Conservation (phyloP, 1,140 invertebrate genomes). For the Eulimnadia texana region DNA sequence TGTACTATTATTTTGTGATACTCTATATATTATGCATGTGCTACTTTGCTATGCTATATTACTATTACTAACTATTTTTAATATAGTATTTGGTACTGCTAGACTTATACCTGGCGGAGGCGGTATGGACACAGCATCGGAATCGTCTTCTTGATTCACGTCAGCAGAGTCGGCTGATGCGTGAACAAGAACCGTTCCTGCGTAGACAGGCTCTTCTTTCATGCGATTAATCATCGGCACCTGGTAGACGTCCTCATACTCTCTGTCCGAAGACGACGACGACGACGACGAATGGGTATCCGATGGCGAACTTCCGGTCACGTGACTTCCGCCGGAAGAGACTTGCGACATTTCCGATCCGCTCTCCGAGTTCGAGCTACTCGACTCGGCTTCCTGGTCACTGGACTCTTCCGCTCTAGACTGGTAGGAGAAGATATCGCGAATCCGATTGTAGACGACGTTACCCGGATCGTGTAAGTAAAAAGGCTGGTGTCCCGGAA, state of each 20-base stretch:
- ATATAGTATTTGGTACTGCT: slow-evolving; percentile 14
- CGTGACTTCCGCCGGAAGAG: not conserved
- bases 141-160: not conserved
- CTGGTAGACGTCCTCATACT: slow-evolving; percentile 58
- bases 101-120: slow-evolving; percentile 17
- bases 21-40: too few species aligned
- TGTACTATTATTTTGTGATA: too few species aligned
- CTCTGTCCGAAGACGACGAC: slow-evolving; percentile 21
- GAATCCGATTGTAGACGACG: slow-evolving; percentile 55
- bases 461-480: slow-evolving; percentile 66
- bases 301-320: not conserved
- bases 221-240: slow-evolving; percentile 25
- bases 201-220: not conserved
- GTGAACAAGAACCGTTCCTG: not conserved
- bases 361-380: slow-evolving; percentile 13
- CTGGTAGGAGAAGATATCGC: slow-evolving; percentile 50
- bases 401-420: slow-evolving; percentile 17
- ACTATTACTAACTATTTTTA: too few species aligned
- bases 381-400: slow-evolving; percentile 15
- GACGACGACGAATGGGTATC: not conserved
- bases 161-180: too few species aligned
- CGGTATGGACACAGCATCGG: slow-evolving; percentile 11
- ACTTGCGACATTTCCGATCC: too few species aligned
- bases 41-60: too few species aligned
- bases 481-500: slow-evolving; percentile 46